Base-by-base conservation (phyloP, 2,888 invertebrate species). In the Anodontia alba region DNA sequence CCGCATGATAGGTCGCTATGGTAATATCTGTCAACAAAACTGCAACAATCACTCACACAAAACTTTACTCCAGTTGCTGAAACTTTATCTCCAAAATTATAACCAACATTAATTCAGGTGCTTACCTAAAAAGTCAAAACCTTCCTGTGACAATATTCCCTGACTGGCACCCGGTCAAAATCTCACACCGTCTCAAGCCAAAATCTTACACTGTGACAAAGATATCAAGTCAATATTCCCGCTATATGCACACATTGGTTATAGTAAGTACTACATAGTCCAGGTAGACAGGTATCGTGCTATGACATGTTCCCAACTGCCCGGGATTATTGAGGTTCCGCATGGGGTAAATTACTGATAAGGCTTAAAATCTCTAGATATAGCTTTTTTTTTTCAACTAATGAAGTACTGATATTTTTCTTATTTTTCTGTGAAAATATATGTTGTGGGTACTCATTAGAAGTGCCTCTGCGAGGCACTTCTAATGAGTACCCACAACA, bases 311-410 rank as follows among this genome's bases (percentile, higher is more conserved):
- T 80, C 31, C 46, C 17, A 73, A 78, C 73, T 73, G 71, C 80
- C 85, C 78, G 82, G 85, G 82, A 78, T 80, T 78, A 75, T 79
- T 70, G 82, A 82, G 85, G 82, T 74, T 49, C 80, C 72, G 62
- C 73, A 70, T 49, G 80, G 82, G 85, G 77, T n/a, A 46, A 57
- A 72, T 78, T 67, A 79, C 36, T 36, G 54, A 36, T 51, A 49
- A 31, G 57, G 57, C n/a, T n/a, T n/a, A n/a, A n/a, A n/a, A n/a
- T n/a, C n/a, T n/a, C n/a, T n/a, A n/a, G n/a, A n/a, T n/a, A n/a
- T n/a, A n/a, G n/a, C n/a, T n/a, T n/a, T n/a, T n/a, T n/a, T n/a
- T n/a, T n/a, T n/a, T n/a, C n/a, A n/a, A n/a, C n/a, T n/a, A n/a
- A n/a, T n/a, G n/a, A n/a, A n/a, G n/a, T n/a, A n/a, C n/a, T n/a